phyloP scores from a whole-genome alignment of 1,140 invertebrate genomes.

The Dinoponera quadriceps region DNA sequence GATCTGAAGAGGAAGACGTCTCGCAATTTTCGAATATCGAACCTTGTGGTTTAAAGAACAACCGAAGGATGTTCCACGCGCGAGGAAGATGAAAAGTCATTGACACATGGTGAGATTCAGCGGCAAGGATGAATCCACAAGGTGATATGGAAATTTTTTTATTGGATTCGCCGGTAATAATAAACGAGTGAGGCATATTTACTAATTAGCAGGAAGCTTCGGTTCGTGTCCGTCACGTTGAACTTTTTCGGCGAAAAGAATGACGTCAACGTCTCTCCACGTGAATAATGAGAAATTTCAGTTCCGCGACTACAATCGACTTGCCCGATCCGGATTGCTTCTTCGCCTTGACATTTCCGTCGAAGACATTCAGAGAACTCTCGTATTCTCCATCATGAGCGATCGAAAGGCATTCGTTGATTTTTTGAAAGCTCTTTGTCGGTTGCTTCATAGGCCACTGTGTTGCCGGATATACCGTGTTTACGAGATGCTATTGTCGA shows the following conservation, averaged over 20 bases:
- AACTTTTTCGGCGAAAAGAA: constrained; percentile 11
- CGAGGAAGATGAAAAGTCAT: background rate
- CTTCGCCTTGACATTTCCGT: constrained; percentile 77
- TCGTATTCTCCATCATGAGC: constrained; percentile 24
- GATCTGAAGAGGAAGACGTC: no score
- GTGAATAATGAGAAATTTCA: constrained; percentile 11
- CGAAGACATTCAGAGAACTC: constrained; percentile 51
- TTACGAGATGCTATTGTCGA: background rate
- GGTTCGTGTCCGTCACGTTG: background rate
- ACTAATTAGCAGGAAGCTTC: constrained; percentile 11
- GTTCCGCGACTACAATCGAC: constrained; percentile 1
- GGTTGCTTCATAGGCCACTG: constrained; percentile 62
- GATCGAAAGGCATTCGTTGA: constrained; percentile 52
- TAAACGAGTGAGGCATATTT: background rate
- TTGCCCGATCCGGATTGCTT: constrained; percentile 24
- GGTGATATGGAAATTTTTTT: background rate
- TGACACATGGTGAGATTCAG: background rate
- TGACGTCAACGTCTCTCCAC: constrained; percentile 9
- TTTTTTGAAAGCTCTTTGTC: background rate
- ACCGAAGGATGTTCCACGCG: background rate
- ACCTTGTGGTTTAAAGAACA: background rate
- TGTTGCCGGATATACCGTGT: background rate
- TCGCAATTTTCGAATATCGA: no score
- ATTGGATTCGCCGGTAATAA: background rate
- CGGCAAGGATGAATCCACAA: background rate